Evolutionary conservation across 2,797 vertebrate species (phyloP).

Genomic region (Sebastes diploproa): DNA sequence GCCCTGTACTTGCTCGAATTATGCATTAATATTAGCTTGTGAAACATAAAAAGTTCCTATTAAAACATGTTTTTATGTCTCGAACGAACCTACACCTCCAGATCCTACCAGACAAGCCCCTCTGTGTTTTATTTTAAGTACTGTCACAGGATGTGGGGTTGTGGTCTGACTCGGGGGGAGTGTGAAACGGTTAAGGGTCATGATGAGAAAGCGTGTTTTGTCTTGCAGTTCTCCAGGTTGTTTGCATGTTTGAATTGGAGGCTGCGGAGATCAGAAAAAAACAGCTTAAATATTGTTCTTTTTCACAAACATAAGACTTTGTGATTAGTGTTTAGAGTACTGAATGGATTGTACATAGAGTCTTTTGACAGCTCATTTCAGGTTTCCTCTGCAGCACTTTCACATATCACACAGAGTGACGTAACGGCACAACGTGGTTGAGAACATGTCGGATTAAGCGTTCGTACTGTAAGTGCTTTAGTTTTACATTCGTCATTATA

Average conservation of each 20-base stretch:
- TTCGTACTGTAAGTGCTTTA: neutral
- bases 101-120: conserved; percentile 2
- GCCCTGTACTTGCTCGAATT: neutral
- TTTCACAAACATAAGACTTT: neutral
- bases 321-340: neutral
- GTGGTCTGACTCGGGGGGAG: conserved; percentile 21
- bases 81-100: neutral
- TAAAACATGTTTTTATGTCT: neutral
- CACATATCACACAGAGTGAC: neutral
- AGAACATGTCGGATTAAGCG: neutral
- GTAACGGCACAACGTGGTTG: neutral
- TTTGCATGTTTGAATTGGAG: neutral
- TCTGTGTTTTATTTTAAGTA: conserved; percentile 57
- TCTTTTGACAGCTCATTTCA: neutral
- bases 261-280: neutral
- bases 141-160: conserved; percentile 58
- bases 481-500: neutral
- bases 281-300: neutral
- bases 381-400: neutral
- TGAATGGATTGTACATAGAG: neutral
- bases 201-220: conserved; percentile 1
- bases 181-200: conserved; percentile 21
- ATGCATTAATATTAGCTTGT: neutral
- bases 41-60: neutral
- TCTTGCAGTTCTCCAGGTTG: neutral